phyloP scores from a whole-genome alignment of 2,888 invertebrate species.

The Standfussiana lucernea region DNA sequence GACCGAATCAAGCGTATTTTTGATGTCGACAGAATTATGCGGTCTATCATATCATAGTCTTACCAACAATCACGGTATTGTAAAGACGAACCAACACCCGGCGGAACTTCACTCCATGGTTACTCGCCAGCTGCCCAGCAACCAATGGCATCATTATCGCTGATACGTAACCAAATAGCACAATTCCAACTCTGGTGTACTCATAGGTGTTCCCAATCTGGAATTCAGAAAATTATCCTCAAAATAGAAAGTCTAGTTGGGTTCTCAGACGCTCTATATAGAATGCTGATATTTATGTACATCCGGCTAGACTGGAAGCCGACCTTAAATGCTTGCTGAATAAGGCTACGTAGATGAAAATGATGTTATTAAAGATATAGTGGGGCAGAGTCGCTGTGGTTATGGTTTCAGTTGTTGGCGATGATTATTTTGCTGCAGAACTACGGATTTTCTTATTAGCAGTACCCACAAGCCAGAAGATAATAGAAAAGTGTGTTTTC shows the following conservation, averaged over 20 bases:
- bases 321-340: too few species aligned
- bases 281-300: too few species aligned
- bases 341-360: neutral
- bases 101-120: conserved; percentile 32
- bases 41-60: neutral
- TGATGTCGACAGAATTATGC: neutral
- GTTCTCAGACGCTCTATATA: neutral
- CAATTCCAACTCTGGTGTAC: conserved; percentile 11
- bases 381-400: too few species aligned
- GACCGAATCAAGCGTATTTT: neutral
- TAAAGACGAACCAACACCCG: conserved; percentile 22
- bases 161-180: conserved; percentile 17
- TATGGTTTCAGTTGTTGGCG: too few species aligned
- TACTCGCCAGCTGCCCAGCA: conserved; percentile 35
- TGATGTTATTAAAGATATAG: too few species aligned
- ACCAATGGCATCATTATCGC: conserved; percentile 28
- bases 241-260: neutral
- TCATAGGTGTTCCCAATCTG: conserved; percentile 23
- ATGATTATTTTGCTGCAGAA: too few species aligned
- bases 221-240: conserved; percentile 1
- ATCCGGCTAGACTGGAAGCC: too few species aligned
- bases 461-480: too few species aligned
- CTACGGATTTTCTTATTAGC: too few species aligned
- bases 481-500: too few species aligned
- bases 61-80: conserved; percentile 30